A percentile compares a stretch with the other conserved stretches of the same genome.
Evolutionary conservation across 2,888 invertebrate genomes (phyloP).

Genomic region (Rotaria magnacalcarata): DNA sequence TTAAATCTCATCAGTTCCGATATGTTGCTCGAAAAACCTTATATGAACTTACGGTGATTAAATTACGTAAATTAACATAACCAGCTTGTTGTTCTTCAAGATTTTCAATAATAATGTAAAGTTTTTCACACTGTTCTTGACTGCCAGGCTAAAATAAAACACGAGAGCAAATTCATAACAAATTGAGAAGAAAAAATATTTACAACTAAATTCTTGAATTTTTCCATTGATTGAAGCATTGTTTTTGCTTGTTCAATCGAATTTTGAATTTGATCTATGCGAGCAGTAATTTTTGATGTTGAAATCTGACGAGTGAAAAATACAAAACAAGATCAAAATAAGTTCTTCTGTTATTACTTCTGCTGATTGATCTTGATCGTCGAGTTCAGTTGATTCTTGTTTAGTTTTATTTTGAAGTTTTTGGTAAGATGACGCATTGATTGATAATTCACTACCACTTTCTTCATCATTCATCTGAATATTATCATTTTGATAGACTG

Average conservation of each 20-base stretch:
- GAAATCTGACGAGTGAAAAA: not conserved
- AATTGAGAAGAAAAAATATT: not conserved
- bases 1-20: too few species aligned
- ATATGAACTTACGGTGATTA: not conserved
- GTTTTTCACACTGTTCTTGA: slow-evolving; percentile 5
- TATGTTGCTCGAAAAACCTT: not conserved
- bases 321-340: too few species aligned
- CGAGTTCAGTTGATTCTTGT: not conserved
- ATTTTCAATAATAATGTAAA: not conserved
- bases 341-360: too few species aligned
- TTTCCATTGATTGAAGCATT: slow-evolving; percentile 11
- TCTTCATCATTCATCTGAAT: not conserved
- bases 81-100: slow-evolving; percentile 26
- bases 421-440: not conserved
- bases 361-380: not conserved
- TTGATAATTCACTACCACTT: not conserved
- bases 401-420: not conserved
- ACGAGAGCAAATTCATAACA: too few species aligned
- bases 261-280: slow-evolving; percentile 33
- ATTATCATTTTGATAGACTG: slow-evolving; percentile 10
- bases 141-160: not conserved
- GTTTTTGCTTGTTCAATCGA: slow-evolving; percentile 16
- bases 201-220: not conserved
- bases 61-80: slow-evolving; percentile 17
- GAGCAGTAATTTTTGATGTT: not conserved